Evolutionary conservation across 1,140 invertebrate species (phyloP), one percentile per base, ranked within the genome.

Genomic region (Zaprionus africanus): DNA sequence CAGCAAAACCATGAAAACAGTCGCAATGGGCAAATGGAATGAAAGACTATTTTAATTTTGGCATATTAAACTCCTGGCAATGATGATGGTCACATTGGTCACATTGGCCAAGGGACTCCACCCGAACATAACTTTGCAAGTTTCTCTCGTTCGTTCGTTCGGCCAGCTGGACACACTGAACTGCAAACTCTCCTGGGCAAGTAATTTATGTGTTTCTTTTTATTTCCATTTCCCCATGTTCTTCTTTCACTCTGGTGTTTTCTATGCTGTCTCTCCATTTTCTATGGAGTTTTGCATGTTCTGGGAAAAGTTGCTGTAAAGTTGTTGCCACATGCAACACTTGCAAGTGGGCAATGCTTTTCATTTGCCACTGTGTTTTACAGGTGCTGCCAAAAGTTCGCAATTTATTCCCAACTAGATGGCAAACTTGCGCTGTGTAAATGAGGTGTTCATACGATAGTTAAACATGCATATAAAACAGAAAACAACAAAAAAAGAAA

Each of bases 31-130:
- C 46, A 77, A 62, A 73, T 68, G 59, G 73, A 70, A 84, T 56
- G 54, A 43, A 61, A 78, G 66, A 72, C 82, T 43, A 68, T 79
- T 81, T 83, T 83, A 85, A 85, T 85, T 85, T 85, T 60, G 74
- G 74, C 66, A 79, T 85, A 81, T 81, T 78, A 81, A 63, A 72
- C 60, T 26, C 24, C 41, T 66, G 53, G 36, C 56, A 66, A 46
- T 51, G 49, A 46, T 51, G 49, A 46, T 53, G 63, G 31, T 38
- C 54, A 17, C 38, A n/a, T 5, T 7, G 41, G 41, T 43, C 41
- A 46, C 41, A 41, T 41, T n/a, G 15, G 38, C 38, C 38, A 15
- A 46, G n/a, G 41, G 41, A 46, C n/a, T 7, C n/a, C 41, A 11
- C 46, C n/a, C n/a, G 41, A n/a, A 46, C 41, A 54, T 51, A 71